Base-by-base conservation (phyloP, 2,113 vertebrate species). In the Scytalopus superciliaris region DNA sequence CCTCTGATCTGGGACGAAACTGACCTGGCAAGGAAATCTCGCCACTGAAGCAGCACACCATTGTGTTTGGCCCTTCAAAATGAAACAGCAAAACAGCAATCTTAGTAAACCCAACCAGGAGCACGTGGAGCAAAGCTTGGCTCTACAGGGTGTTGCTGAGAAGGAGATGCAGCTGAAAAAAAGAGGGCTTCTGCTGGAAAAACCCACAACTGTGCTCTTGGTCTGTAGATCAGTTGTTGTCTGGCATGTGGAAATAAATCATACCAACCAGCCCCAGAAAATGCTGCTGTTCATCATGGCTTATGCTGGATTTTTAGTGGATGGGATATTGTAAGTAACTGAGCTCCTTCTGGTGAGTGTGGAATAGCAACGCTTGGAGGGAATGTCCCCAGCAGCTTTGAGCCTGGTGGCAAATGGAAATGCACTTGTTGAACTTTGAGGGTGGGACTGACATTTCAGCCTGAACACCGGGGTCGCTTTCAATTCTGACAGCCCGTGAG, bases 381-480 rank as follows among this genome's bases (percentile, higher is more conserved):
- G 63, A 62, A 17, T 12, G 10, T 60, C 47, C 55, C 63, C 73
- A 30, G n/a, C 27, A 33, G 10, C 78, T 87, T 76, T 63, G 49
- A 92, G 47, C 47, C 2, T 0, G 1, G 19, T 10, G 0, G 64
- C 56, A 77, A 76, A n/a, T 64, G 60, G 62, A 77, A 95, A 27
- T 45, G 37, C 53, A 40, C 31, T 78, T 81, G 68, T 45, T 87
- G 80, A 70, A 39, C 77, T 67, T 76, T 14, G 64, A 47, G 55
- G 45, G 47, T 64, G 78, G 52, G 60, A 75, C 33, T 89, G 84
- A 50, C 42, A 24, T 89, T 93, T 95, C 40, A 39, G 62, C 10
- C 31, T 19, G 57, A 55, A 53, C 9, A 2, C 31, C 0, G 0
- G 7, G 16, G 66, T 66, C 0, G 0, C 16, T 81, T 89, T 68